Conservation (phyloP, 2,113 vertebrate genomes). For the Cranoglanis bouderius region DNA sequence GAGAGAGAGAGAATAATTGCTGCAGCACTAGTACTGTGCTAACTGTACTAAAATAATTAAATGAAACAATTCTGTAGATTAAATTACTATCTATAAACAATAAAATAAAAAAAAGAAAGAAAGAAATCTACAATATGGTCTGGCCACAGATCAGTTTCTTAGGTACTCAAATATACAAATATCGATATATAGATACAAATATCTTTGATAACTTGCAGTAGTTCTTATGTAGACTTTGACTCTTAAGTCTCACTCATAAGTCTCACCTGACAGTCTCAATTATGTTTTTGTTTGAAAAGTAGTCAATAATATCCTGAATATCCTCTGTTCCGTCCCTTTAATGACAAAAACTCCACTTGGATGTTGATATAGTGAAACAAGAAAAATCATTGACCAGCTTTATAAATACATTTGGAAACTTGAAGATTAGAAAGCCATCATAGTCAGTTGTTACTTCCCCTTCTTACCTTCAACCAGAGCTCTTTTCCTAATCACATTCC, state of each 20-base stretch:
- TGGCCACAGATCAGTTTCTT: not conserved
- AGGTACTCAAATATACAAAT: too few relatives aligned
- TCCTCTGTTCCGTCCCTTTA: not conserved
- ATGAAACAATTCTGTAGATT: not conserved
- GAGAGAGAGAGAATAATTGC: too few relatives aligned
- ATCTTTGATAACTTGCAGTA: not conserved
- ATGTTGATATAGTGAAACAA: too few relatives aligned
- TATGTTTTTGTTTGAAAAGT: not conserved
- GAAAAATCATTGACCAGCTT: too few relatives aligned
- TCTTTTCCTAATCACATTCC: not conserved
- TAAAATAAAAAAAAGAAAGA: not conserved
- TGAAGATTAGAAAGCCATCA: too few relatives aligned
- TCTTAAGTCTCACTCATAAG: not conserved
- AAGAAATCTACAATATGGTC: not conserved
- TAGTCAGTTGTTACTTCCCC: too few relatives aligned
- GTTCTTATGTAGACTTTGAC: not conserved
- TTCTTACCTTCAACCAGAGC: not conserved
- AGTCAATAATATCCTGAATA: not conserved
- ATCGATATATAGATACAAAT: too few relatives aligned
- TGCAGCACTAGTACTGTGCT: too few relatives aligned
- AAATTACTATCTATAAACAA: not conserved
- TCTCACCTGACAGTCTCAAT: not conserved
- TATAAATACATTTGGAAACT: too few relatives aligned
- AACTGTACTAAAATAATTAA: not conserved
- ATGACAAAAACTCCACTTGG: not conserved